Evolutionary conservation across 2,888 invertebrate species (phyloP), one percentile per base, ranked within the genome.

Genomic region (Andricus quercusramuli): DNA sequence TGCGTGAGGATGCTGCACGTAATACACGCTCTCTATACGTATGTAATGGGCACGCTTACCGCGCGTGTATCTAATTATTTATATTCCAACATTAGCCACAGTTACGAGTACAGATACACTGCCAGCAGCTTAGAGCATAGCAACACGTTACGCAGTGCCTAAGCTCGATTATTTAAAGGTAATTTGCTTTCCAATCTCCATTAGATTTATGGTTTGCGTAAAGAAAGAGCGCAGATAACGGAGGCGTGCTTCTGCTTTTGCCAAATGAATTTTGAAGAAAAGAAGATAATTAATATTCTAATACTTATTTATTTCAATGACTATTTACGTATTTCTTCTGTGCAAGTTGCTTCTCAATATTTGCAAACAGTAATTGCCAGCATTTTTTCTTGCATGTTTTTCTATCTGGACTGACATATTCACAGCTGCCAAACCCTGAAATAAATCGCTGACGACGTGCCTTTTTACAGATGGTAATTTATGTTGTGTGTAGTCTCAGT

Each of bases 1-100:
- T 78, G 47, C 44, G 47, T 51, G 77, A 22, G 62, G 62, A 41
- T 44, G 29, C 62, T 62, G 41, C 56, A 67, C 67, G 41, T 41
- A 67, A 67, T 74, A 29, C 51, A n/a, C 29, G 17, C 51, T 32
- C 74, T 56, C 74, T 56, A 70, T 74, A 74, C 64, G 64, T 65
- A 47, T 77, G 25, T 64, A 77, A 62, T 41, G 76, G 79, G 79
- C 79, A 79, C 79, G 79, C 79, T 79, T 79, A 56, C 47, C 59
- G 68, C 70, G 70, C 79, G 79, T 77, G 79, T 79, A 76, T 77
- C 79, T 79, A 79, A 79, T 79, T 74, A 77, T 79, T 79, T 76
- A 76, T 74, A 66, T 56, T 77, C 65, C 51, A 65, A 64, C 74
- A 44, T 79, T 79, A 79, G 22, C 29, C 74, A 25, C 77, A 62